These are phyloP conservation scores for Bungarus multicinctus DNA, from an alignment of 2,113 vertebrate genomes.

Conservation along the genomic window DNA sequence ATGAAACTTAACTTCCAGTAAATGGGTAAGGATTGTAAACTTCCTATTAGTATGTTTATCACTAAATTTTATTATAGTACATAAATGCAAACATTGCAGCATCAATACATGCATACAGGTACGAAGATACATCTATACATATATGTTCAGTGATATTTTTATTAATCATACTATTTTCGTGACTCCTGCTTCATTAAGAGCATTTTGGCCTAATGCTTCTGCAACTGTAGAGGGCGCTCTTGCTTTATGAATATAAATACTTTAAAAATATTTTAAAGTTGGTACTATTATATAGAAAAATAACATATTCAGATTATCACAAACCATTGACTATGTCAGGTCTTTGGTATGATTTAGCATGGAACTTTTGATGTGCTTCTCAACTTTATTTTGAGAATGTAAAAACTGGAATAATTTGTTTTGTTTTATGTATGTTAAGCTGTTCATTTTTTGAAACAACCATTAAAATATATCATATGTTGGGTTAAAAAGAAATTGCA, in stretches of 20 bases:
- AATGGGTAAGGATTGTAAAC: neutral
- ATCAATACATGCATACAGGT: neutral
- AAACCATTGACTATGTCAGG: neutral
- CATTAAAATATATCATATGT: neutral
- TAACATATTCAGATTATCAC: neutral
- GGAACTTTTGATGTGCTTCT: neutral
- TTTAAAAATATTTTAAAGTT: neutral
- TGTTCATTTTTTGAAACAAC: neutral
- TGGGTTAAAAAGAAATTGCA: neutral
- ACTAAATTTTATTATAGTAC: neutral
- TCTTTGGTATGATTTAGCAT: neutral
- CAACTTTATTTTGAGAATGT: neutral
- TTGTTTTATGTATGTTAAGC: neutral
- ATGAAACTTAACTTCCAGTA: neutral
- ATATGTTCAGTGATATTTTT: neutral
- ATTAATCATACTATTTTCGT: neutral
- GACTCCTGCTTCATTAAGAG: neutral
- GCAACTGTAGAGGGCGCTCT: constrained; percentile 56
- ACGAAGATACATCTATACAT: neutral
- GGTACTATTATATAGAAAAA: neutral
- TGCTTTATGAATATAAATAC: constrained; percentile 47
- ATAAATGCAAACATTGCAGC: neutral
- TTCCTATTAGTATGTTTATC: neutral
- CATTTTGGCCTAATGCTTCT: neutral
- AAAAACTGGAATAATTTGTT: neutral